Evolutionary conservation across 2,797 vertebrate species (phyloP).

Genomic region (Pagetopsis macropterus): DNA sequence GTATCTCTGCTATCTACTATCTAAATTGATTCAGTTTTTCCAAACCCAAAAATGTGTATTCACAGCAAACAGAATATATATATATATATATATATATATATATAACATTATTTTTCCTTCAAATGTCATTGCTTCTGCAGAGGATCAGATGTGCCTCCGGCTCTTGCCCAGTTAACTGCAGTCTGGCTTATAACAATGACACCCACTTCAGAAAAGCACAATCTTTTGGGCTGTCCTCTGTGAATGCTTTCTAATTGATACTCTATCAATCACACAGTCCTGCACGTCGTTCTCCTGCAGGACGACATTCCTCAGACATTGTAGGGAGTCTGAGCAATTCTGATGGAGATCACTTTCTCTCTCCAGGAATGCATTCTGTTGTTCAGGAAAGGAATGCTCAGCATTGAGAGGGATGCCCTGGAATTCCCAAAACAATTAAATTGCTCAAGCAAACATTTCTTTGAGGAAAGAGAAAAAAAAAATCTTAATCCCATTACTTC

Average conservation of each 20-base stretch:
- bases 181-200: constrained; percentile 58
- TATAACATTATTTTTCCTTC: not conserved
- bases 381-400: constrained; percentile 68
- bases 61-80: not conserved
- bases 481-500: constrained; percentile 69
- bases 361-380: constrained; percentile 78
- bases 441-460: constrained; percentile 74
- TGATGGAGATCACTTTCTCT: constrained; percentile 80
- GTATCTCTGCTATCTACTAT: constrained; percentile 2
- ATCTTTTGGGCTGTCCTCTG: constrained; percentile 34
- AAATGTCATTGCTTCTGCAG: constrained; percentile 10
- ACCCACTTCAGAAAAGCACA: constrained; percentile 47
- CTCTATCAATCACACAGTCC: constrained; percentile 75
- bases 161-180: constrained; percentile 33
- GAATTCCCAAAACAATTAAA: constrained; percentile 77
- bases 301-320: constrained; percentile 76
- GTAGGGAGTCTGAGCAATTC: constrained; percentile 70
- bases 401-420: constrained; percentile 68
- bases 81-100: constrained; percentile 23
- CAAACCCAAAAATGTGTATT: constrained; percentile 5
- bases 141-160: constrained; percentile 5
- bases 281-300: constrained; percentile 59
- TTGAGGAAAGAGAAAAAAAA: constrained; percentile 45
- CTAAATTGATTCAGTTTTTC: not conserved
- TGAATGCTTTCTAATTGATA: constrained; percentile 69